phyloP scores from a whole-genome alignment of 1,140 invertebrate species.

The Eumeta japonica region DNA sequence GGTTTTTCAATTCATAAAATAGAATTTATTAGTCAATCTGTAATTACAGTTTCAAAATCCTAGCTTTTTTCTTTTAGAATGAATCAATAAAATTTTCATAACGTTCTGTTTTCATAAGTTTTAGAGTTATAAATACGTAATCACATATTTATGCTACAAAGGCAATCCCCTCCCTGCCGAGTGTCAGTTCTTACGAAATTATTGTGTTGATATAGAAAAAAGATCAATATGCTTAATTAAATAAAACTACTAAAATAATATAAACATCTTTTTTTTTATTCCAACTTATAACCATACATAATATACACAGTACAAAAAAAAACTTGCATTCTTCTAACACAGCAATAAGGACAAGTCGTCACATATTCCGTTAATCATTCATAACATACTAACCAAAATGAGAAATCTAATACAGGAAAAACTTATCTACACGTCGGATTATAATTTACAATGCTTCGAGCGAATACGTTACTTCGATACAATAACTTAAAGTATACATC shows the following conservation, averaged over 20 bases:
- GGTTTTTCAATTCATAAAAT: too few relatives aligned
- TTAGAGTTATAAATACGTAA: too few relatives aligned
- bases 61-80: too few relatives aligned
- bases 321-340: slow-evolving; percentile 53
- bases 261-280: slow-evolving; percentile 60
- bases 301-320: slow-evolving; percentile 61
- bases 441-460: slow-evolving; percentile 56
- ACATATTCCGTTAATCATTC: slow-evolving; percentile 42
- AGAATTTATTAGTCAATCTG: too few relatives aligned
- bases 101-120: too few relatives aligned
- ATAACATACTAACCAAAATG: slow-evolving; percentile 51
- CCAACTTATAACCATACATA: slow-evolving; percentile 60
- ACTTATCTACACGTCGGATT: slow-evolving; percentile 54
- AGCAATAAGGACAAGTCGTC: slow-evolving; percentile 56
- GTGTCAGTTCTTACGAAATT: too few relatives aligned
- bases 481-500: slow-evolving; percentile 55
- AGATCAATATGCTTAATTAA: too few relatives aligned
- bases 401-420: slow-evolving; percentile 54
- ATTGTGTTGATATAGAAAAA: too few relatives aligned
- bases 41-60: too few relatives aligned
- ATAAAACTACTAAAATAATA: slow-evolving; percentile 49
- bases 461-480: slow-evolving; percentile 52
- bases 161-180: too few relatives aligned
- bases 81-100: too few relatives aligned
- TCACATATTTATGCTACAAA: too few relatives aligned